Conservation (phyloP, 1,140 invertebrate species). For the Euura saliciscinereae region DNA sequence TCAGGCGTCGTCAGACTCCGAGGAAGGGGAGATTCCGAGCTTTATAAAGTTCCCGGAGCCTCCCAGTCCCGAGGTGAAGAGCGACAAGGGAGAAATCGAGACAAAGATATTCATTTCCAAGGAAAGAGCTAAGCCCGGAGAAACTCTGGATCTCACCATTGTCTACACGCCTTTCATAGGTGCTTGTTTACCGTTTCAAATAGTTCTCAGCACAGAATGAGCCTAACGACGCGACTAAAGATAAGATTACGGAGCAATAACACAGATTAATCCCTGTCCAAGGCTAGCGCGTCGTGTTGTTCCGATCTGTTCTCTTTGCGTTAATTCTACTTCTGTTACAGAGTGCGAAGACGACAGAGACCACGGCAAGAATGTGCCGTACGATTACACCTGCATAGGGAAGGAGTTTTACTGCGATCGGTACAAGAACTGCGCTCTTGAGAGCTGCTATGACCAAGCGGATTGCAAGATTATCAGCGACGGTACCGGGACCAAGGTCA, state of each 20-base stretch:
- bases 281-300: too few species aligned
- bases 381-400: conserved; percentile 39
- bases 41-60: background rate
- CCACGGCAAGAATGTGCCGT: conserved; percentile 10
- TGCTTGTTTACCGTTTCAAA: conserved; percentile 8
- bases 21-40: conserved; percentile 24
- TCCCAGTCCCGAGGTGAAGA: background rate
- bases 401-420: conserved; percentile 49
- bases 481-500: conserved; percentile 50
- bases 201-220: background rate
- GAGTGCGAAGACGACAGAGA: conserved; percentile 31
- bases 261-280: too few species aligned
- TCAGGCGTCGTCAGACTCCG: conserved; percentile 21
- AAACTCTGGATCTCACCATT: conserved; percentile 40
- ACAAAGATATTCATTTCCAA: conserved; percentile 49
- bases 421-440: conserved; percentile 44
- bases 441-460: conserved; percentile 45
- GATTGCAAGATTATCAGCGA: conserved; percentile 41
- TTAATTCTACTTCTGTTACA: conserved; percentile 17
- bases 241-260: too few species aligned
- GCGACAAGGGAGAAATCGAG: conserved; percentile 16
- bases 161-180: conserved; percentile 47
- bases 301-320: too few species aligned
- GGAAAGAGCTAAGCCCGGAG: conserved; percentile 23
- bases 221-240: too few species aligned